Percentiles rank a stretch among this genome's conserved stretches.
phyloP scores from a whole-genome alignment of 2,113 vertebrate genomes.

The Rhinolophus sinicus region DNA sequence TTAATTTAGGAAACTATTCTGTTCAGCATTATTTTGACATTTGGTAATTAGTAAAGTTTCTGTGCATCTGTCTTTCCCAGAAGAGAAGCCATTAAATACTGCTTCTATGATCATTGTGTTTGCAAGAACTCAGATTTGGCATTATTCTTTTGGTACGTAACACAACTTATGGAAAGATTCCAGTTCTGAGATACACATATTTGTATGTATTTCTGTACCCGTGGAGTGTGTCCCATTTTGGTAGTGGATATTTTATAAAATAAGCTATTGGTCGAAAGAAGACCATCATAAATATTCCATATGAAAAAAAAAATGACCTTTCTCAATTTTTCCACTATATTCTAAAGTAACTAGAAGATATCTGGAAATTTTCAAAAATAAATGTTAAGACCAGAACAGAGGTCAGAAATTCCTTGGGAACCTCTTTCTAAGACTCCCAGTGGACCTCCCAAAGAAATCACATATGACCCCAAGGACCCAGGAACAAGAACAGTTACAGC shows the following conservation, averaged over 20 bases:
- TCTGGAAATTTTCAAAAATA: conserved; percentile 16
- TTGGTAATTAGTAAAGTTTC: conserved; percentile 60
- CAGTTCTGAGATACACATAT: not conserved
- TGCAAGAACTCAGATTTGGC: conserved; percentile 14
- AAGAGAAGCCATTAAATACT: conserved; percentile 61
- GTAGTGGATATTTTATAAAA: not conserved
- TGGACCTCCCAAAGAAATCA: conserved; percentile 41
- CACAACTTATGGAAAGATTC: not conserved
- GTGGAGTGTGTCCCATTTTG: not conserved
- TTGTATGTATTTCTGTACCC: not conserved
- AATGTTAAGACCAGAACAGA: not conserved
- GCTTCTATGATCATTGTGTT: conserved; percentile 50
- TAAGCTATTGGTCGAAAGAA: conserved; percentile 35
- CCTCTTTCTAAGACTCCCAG: not conserved
- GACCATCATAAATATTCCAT: not conserved
- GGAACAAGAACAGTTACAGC: not conserved
- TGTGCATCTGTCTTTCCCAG: conserved; percentile 62
- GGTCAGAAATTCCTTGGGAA: conserved; percentile 26
- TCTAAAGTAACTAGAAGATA: conserved; percentile 18
- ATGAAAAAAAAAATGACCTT: not conserved
- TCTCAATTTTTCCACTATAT: not conserved
- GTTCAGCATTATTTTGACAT: conserved; percentile 71
- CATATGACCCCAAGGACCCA: not conserved
- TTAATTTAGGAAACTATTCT: conserved; percentile 68
- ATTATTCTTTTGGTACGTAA: conserved; percentile 27